These are phyloP conservation scores for Cerastis leucographa DNA, from an alignment of 2,888 invertebrate species.

Conservation along the genomic window DNA sequence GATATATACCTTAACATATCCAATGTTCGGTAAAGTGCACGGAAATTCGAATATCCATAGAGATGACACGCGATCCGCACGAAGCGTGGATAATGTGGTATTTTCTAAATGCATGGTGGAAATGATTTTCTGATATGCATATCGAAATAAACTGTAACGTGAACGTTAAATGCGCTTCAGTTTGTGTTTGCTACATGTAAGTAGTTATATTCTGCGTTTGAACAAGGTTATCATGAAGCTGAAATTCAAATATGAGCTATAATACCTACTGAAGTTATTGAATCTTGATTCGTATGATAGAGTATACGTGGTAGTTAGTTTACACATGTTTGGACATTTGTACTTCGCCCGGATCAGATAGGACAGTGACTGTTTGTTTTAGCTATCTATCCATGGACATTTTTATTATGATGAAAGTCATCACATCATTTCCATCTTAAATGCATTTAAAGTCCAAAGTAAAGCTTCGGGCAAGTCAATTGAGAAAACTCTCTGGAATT, in stretches of 20 bases:
- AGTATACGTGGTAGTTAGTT: too few species aligned
- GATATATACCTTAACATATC: not conserved
- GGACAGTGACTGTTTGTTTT: not conserved
- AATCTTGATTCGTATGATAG: not conserved
- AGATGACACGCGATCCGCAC: conserved; percentile 7
- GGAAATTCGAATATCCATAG: not conserved
- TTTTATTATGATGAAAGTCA: not conserved
- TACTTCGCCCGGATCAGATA: not conserved
- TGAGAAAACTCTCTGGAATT: not conserved
- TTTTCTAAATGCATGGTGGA: conserved; percentile 48
- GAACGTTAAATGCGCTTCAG: conserved; percentile 56
- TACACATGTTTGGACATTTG: too few species aligned
- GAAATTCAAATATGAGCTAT: conserved; percentile 7
- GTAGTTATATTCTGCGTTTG: conserved; percentile 16
- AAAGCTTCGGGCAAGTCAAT: not conserved
- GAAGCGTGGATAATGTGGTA: conserved; percentile 32
- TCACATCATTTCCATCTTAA: not conserved
- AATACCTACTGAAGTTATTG: not conserved
- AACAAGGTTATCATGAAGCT: conserved; percentile 50
- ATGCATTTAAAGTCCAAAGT: not conserved
- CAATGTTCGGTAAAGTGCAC: not conserved
- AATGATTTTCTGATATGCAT: conserved; percentile 63
- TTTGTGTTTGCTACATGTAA: conserved; percentile 33
- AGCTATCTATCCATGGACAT: not conserved
- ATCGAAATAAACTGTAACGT: conserved; percentile 59